These are phyloP conservation scores for Drosophila pseudoananassae DNA, from an alignment of 1,140 invertebrate genomes.

Conservation along the genomic window DNA sequence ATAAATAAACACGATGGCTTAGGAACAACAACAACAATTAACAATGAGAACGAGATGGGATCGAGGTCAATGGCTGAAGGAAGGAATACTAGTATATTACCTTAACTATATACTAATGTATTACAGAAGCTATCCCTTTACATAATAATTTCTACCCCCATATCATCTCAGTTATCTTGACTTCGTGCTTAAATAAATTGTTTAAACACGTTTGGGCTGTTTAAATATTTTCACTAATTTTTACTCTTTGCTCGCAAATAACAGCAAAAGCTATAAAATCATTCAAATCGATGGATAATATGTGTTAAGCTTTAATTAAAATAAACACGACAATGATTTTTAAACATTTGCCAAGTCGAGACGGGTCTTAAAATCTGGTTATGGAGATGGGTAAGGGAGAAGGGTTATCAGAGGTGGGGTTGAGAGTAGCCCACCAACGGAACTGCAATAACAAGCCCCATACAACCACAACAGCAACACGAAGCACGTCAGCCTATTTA, in stretches of 20 bases:
- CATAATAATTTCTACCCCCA: slow-evolving; percentile 53
- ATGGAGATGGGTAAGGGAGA: neutral
- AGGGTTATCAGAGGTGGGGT: neutral
- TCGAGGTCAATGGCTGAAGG: slow-evolving; percentile 78
- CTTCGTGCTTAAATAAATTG: slow-evolving; percentile 35
- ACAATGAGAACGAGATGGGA: slow-evolving; percentile 45
- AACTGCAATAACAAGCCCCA: slow-evolving; percentile 52
- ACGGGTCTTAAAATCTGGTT: slow-evolving; percentile 41
- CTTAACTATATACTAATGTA: no score
- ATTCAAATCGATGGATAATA: slow-evolving; percentile 53
- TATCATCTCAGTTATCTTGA: neutral
- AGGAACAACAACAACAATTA: slow-evolving; percentile 32
- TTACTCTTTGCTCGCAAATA: slow-evolving; percentile 33
- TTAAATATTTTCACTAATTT: slow-evolving; percentile 76
- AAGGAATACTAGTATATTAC: no score
- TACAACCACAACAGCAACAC: slow-evolving; percentile 4
- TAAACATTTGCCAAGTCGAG: slow-evolving; percentile 61
- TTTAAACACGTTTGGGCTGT: slow-evolving; percentile 74
- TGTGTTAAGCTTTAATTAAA: slow-evolving; percentile 66
- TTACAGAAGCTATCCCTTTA: slow-evolving; percentile 23
- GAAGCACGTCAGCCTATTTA: slow-evolving; percentile 63
- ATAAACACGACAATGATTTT: slow-evolving; percentile 74
- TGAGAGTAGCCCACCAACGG: slow-evolving; percentile 28
- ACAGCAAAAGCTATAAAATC: slow-evolving; percentile 35
- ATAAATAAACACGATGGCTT: slow-evolving; percentile 42